A percentile compares a stretch with the other conserved stretches of the same genome.
phyloP scores from a whole-genome alignment of 2,888 invertebrate species.

The Eurytoma californica region DNA sequence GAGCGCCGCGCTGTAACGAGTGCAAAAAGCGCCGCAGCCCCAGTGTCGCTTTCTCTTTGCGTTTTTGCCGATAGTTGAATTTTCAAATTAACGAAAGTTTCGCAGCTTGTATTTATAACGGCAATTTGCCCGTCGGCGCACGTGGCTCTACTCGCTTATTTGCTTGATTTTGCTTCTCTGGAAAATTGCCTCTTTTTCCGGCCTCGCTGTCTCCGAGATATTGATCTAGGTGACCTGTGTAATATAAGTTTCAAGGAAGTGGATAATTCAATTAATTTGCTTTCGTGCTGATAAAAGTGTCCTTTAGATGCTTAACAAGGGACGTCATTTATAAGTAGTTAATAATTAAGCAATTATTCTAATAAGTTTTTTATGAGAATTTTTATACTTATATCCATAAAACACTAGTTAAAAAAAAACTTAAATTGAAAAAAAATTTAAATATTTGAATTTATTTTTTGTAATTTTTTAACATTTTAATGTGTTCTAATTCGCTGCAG shows the following conservation, averaged over 20 bases:
- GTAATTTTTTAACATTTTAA: no score
- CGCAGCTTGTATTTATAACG: slow-evolving; percentile 27
- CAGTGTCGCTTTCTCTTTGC: background rate
- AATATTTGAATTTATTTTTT: no score
- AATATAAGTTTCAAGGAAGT: background rate
- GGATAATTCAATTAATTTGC: no score
- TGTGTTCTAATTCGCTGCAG: no score
- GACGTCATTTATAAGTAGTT: no score
- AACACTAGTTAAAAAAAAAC: no score
- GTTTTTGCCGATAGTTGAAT: slow-evolving; percentile 37
- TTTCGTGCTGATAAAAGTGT: no score
- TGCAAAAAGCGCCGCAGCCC: slow-evolving; percentile 28
- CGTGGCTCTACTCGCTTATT: background rate
- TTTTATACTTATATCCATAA: no score
- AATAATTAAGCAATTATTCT: no score
- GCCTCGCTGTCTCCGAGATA: background rate
- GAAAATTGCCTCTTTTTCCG: slow-evolving; percentile 15
- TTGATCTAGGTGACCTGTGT: background rate
- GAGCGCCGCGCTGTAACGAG: slow-evolving; percentile 15
- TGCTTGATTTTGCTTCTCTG: slow-evolving; percentile 6
- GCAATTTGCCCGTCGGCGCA: slow-evolving; percentile 24
- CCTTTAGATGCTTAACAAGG: no score
- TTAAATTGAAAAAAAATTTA: background rate
- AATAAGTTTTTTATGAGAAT: no score
- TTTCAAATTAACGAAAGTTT: slow-evolving; percentile 45